Evolutionary conservation across 2,797 vertebrate species (phyloP).

Genomic region (Sebastes baramenuke): DNA sequence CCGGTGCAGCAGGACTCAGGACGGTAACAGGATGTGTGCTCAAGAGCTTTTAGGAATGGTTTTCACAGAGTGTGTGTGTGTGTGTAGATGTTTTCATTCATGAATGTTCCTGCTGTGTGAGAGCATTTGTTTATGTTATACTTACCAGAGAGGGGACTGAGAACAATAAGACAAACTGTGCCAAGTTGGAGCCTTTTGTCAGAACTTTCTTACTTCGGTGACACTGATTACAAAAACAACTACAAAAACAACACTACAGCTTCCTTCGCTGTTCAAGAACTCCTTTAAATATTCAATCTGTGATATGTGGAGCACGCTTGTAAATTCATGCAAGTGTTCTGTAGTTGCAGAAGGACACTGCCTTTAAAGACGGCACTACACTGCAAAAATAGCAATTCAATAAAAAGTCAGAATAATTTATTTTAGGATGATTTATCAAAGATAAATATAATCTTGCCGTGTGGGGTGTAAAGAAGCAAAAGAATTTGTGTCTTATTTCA

Average conservation of each 20-base stretch:
- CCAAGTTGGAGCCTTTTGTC: slow-evolving; percentile 11
- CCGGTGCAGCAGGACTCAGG: too few species aligned
- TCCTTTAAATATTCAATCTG: slow-evolving; percentile 15
- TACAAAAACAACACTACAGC: slow-evolving; percentile 6
- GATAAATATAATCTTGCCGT: not conserved
- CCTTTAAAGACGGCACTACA: slow-evolving; percentile 21
- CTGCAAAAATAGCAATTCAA: slow-evolving; percentile 39
- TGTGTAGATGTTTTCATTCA: slow-evolving; percentile 45
- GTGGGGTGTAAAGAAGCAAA: not conserved
- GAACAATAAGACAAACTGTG: not conserved
- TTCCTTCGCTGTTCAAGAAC: not conserved
- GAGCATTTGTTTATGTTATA: slow-evolving; percentile 21
- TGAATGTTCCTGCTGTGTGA: slow-evolving; percentile 40
- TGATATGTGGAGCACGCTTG: not conserved
- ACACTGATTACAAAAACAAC: slow-evolving; percentile 8
- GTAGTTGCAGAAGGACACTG: not conserved
- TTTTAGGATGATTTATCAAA: not conserved
- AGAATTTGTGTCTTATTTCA: not conserved
- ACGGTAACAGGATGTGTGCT: slow-evolving; percentile 8
- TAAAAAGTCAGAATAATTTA: not conserved
- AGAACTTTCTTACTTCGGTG: slow-evolving; percentile 18
- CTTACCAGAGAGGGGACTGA: slow-evolving; percentile 35
- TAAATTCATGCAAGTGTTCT: slow-evolving; percentile 41
- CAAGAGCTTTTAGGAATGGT: slow-evolving; percentile 33
- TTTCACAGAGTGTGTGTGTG: slow-evolving; percentile 1